Evolutionary conservation across 2,113 vertebrate species (phyloP), one percentile per base, ranked within the genome.

Genomic region (Zosterops japonicus): DNA sequence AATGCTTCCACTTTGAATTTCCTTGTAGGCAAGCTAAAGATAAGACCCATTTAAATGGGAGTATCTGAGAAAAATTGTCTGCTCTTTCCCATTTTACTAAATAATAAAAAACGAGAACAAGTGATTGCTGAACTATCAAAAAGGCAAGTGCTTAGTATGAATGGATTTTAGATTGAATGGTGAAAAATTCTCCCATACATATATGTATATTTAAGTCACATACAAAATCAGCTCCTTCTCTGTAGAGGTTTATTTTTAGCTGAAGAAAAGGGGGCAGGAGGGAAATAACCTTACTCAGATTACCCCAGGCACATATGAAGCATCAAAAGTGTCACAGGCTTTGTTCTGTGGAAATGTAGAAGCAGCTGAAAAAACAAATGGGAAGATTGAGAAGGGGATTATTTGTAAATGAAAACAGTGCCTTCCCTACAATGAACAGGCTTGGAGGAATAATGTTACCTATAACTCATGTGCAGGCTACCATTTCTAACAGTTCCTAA

Each of bases 1-100:
- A 85, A 74, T 67, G 41, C 46, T 96, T 94, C 41, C 52, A 96
- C 78, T 94, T 67, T 78, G 52, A 70, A 36, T 64, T 74, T 83
- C 56, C 35, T 21, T 28, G 24, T 16, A 49, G 33, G 42, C 46
- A 71, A 78, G 86, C 13, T 61, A 12, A 85, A 80, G 77, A 52
- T 10, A 61, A 50, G 49, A 17, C 12, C 9, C n/a, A 41, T 27
- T 42, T 83, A 70, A 92, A 74, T 68, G 68, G 64, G 59, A 69
- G 20, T 13, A 53, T 42, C 69, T 33, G 20, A 65, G 29, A 69
- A 63, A 35, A 55, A 21, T 3, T 50, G 7, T 20, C 35, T 65
- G 21, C 6, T 77, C 21, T 77, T 86, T 65, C 16, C 25, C 4
- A 9, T 50, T 56, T 80, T 52, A 63, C 50, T 42, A 78, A 84